These are phyloP conservation scores for Caiman crocodilus DNA, from an alignment of 2,797 vertebrate species.

Conservation along the genomic window DNA sequence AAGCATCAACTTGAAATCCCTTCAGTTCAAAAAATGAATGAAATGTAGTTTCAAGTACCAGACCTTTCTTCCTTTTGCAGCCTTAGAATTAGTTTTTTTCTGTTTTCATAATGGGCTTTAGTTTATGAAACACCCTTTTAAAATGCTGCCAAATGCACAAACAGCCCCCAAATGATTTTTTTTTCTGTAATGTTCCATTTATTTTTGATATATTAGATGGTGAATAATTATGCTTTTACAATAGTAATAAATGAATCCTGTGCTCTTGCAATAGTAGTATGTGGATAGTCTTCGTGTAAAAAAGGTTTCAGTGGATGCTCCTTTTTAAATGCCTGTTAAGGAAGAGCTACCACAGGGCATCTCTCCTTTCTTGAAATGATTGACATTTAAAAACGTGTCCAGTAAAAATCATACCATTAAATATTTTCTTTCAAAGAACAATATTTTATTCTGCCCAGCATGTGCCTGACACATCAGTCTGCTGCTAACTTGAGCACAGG, in stretches of 20 bases:
- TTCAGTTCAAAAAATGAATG: background rate
- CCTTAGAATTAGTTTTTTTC: background rate
- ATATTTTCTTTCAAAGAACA: background rate
- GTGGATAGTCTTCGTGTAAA: background rate
- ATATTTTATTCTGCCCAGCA: fast-evolving
- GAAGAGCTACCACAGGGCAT: background rate
- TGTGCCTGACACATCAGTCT: background rate
- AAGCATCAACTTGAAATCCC: background rate
- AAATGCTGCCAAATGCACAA: background rate
- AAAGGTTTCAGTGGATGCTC: fast-evolving
- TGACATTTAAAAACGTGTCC: background rate
- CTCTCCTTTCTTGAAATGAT: background rate
- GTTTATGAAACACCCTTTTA: background rate
- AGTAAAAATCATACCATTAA: slow-evolving; percentile 23
- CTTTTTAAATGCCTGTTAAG: background rate
- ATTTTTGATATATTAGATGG: background rate
- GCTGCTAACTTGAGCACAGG: background rate
- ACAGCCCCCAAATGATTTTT: background rate
- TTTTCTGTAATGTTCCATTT: background rate
- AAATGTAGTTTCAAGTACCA: background rate
- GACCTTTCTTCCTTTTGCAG: background rate
- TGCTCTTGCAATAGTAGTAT: background rate
- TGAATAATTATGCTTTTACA: too few relatives aligned
- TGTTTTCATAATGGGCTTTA: background rate
- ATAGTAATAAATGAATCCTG: too few relatives aligned